Evolutionary conservation across 2,113 vertebrate species (phyloP), one percentile per base, ranked within the genome.

Genomic region (Menidia beryllina): DNA sequence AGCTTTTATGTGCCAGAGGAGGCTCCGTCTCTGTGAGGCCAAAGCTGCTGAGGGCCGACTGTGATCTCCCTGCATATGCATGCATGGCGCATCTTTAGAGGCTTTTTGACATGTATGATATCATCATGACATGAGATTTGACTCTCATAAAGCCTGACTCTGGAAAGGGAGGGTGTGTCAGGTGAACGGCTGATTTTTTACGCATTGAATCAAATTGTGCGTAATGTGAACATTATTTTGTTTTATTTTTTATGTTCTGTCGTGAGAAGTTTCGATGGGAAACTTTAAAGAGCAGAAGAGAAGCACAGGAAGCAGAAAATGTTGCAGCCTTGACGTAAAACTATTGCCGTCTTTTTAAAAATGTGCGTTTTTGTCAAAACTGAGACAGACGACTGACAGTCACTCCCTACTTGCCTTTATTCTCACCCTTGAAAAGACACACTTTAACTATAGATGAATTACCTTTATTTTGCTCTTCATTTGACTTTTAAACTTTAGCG

Each of bases 51-150:
- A 86, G 65, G 86, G 72, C 4, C 55, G 21, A 62, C 90, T 89
- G 67, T 92, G 89, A 94, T 90, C 88, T 89, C 59, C 8, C 65
- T 85, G 82, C 87, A 84, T 90, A 91, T 92, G 91, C 81, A 93
- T 92, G 89, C 79, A 91, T 89, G 77, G 87, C 77, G 80, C 86
- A 80, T 90, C 84, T 85, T 85, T 79, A 86, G 63, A 59, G 69
- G 61, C 72, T 75, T 56, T 77, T 69, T 84, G 81, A 90, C 88
- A 80, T 68, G 73, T 84, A 81, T 81, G 76, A 89, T 85, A 88
- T 83, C 83, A 79, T 91, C 83, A 89, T 84, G 82, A 91, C 63
- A 7, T 57, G 69, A 86, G 63, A 79, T 83, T 82, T 87, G 83
- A 87, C 87, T 91, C 90, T 89, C 83, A 91, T 83, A 80, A 76